These are phyloP conservation scores for Phymorhynchus buccinoides DNA, from an alignment of 1,140 invertebrate genomes.

Conservation along the genomic window DNA sequence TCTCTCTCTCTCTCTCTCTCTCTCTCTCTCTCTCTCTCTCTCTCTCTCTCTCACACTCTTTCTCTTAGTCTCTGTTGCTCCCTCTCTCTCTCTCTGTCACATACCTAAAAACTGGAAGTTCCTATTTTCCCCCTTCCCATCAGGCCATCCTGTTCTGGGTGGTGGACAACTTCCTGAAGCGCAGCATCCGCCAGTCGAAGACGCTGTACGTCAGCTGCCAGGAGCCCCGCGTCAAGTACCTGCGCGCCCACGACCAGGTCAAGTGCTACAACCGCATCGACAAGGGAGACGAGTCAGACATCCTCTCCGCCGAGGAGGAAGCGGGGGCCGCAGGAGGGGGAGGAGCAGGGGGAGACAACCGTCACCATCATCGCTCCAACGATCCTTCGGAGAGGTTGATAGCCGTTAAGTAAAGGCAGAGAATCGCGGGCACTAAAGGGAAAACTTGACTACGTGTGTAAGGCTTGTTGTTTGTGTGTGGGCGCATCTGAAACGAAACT, in stretches of 20 bases:
- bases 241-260: constrained; percentile 54
- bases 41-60: too few relatives aligned
- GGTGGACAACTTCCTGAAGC: constrained; percentile 87
- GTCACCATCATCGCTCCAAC: constrained; percentile 43
- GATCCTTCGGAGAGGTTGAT: constrained; percentile 39
- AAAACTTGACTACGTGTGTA: too few relatives aligned
- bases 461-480: too few relatives aligned
- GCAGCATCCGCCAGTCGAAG: constrained; percentile 71
- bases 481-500: too few relatives aligned
- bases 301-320: constrained; percentile 76
- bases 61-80: too few relatives aligned
- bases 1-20: too few relatives aligned
- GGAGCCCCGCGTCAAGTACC: constrained; percentile 60
- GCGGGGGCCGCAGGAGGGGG: too few relatives aligned
- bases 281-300: constrained; percentile 74
- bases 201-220: constrained; percentile 72
- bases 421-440: too few relatives aligned
- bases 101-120: too few relatives aligned
- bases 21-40: too few relatives aligned
- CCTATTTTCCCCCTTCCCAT: background rate
- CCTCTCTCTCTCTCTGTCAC: too few relatives aligned
- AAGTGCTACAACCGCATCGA: constrained; percentile 74
- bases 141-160: constrained; percentile 89
- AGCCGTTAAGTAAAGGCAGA: background rate
- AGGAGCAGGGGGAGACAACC: too few relatives aligned